phyloP scores from a whole-genome alignment of 2,797 vertebrate genomes.

The Oreochromis grahami region DNA sequence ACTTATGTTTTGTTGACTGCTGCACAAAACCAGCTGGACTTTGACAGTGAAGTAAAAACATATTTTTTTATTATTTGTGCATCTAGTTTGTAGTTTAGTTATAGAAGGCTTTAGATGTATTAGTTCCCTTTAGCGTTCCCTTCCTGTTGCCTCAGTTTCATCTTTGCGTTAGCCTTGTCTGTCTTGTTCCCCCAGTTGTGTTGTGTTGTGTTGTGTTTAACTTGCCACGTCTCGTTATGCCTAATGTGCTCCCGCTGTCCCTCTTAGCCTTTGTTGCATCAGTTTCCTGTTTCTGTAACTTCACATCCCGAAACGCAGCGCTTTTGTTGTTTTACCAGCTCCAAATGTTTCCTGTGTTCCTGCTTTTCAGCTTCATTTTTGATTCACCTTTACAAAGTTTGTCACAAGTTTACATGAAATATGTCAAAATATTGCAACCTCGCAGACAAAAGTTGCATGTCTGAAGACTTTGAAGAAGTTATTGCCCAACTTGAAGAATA shows the following conservation, averaged over 20 bases:
- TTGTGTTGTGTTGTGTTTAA: neutral
- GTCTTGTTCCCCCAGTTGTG: neutral
- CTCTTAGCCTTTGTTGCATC: neutral
- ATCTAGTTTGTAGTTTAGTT: neutral
- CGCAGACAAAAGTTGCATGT: neutral
- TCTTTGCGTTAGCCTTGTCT: neutral
- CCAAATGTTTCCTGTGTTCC: too few relatives aligned
- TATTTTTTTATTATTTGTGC: neutral
- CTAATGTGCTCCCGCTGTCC: neutral
- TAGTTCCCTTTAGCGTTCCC: neutral
- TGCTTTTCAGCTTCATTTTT: neutral
- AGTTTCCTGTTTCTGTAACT: neutral
- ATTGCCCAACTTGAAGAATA: neutral
- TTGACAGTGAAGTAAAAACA: neutral
- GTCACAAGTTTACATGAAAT: fast-evolving
- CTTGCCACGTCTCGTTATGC: fast-evolving
- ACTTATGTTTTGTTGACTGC: neutral
- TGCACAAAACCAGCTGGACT: neutral
- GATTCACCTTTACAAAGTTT: neutral
- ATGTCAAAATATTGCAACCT: neutral
- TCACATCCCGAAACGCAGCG: neutral
- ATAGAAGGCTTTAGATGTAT: neutral
- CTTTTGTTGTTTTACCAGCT: neutral
- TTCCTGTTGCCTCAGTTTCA: fast-evolving
- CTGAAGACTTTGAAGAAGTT: neutral